Base-by-base conservation (phyloP, 2,888 invertebrate genomes). In the Leuctra nigra region DNA sequence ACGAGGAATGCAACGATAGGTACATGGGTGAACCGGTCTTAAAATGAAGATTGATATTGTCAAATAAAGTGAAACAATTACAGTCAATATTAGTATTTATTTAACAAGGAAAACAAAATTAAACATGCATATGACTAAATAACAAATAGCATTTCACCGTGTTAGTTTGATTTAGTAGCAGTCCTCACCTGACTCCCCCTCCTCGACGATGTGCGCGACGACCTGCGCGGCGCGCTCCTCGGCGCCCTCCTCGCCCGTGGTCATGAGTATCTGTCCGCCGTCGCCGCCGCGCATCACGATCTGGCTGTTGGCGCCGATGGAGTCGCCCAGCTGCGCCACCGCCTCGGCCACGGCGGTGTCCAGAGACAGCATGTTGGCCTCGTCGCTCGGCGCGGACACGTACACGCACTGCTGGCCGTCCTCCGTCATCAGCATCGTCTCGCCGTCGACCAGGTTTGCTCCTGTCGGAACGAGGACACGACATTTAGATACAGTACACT, bases 191-290 rank as follows among this genome's bases (percentile, higher is more conserved):
- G 38, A 14, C 23, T 23, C 44, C 13, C 89, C 89, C 0, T 90
- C 87, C 75, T 89, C 87, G 55, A 91, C 84, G 56, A 91, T 84
- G 73, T 91, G 90, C 60, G 91, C 91, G 58, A 90, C 88, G 67
- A 91, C 87, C 72, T 90, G 89, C 63, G 84, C 84, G 69, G 24
- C 35, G 20, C 23, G n/a, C 35, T 53, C 59, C 22, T 41, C 44
- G 11, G 38, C 50, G 2, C 55, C 53, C 16, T 58, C 60, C 22
- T 59, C 56, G 1, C 58, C 50, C 24, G 55, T 53, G 24, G 56
- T 56, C 23, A 61, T 58, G 38, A 58, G 54, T n/a, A 58, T 44
- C 39, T 55, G 60, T 16, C 23, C 44, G 22, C 18, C 23, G 20
- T 44, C 23, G 22, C 58, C 50, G 18, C 53, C 48, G 23, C 54